phyloP scores from a whole-genome alignment of 2,888 invertebrate species.

The Lymantria monacha region DNA sequence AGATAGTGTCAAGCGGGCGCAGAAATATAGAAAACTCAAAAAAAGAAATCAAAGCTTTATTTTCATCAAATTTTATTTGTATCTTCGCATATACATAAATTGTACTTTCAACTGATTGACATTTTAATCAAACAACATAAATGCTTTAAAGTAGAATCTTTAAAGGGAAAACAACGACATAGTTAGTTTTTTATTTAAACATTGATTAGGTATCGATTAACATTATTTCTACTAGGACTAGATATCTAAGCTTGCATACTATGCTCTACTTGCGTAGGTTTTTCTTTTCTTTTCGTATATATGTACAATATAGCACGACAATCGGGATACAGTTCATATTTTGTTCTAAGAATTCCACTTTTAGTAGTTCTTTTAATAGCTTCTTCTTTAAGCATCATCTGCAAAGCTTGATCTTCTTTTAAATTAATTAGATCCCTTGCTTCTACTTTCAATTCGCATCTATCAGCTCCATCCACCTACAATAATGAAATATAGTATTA shows the following conservation, averaged over 20 bases:
- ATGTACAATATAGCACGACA: conserved; percentile 71
- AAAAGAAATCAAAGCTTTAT: too few species aligned
- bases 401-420: conserved; percentile 55
- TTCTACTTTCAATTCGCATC: conserved; percentile 66
- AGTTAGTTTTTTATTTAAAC: too few species aligned
- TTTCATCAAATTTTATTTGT: too few species aligned
- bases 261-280: conserved; percentile 21
- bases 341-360: conserved; percentile 54
- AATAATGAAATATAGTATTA: conserved; percentile 11
- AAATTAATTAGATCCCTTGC: conserved; percentile 54
- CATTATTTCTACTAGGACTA: background rate
- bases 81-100: too few species aligned
- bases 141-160: too few species aligned
- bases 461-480: conserved; percentile 72
- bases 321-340: conserved; percentile 65
- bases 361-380: conserved; percentile 51
- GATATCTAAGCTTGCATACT: conserved; percentile 3
- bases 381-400: conserved; percentile 60
- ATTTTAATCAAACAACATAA: too few species aligned
- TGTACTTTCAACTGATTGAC: too few species aligned
- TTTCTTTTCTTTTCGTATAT: conserved; percentile 50
- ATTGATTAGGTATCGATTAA: too few species aligned
- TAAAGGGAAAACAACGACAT: too few species aligned
- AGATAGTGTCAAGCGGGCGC: too few species aligned
- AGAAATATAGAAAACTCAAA: too few species aligned